Percentiles rank a stretch among this genome's conserved stretches.
Evolutionary conservation across 1,140 invertebrate species (phyloP).

Genomic region (Pogonognathellus flavescens): DNA sequence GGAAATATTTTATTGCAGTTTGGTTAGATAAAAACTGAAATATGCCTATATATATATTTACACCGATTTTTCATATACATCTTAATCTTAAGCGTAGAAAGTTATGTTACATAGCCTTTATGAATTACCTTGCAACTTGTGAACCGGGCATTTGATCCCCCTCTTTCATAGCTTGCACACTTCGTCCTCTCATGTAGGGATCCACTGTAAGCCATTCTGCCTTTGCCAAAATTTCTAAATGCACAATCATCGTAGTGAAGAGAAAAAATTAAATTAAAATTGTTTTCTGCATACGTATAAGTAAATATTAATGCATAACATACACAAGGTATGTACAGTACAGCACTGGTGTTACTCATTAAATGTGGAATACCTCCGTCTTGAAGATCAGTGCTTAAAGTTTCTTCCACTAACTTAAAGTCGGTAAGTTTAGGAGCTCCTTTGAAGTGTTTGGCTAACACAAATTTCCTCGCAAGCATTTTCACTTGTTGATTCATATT

Average conservation of each 20-base stretch:
- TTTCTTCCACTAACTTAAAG: conserved; percentile 64
- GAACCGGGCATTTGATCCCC: conserved; percentile 42
- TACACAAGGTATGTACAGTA: too few species aligned
- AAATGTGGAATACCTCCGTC: conserved; percentile 61
- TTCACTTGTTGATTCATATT: conserved; percentile 6
- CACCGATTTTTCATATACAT: too few species aligned
- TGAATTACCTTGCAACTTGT: conserved; percentile 53
- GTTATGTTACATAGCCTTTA: neutral
- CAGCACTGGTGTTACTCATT: too few species aligned
- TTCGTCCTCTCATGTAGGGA: conserved; percentile 69
- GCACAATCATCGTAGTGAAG: neutral
- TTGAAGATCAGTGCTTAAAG: conserved; percentile 41
- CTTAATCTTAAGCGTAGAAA: too few species aligned
- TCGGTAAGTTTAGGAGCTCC: conserved; percentile 58
- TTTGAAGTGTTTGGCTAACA: conserved; percentile 53
- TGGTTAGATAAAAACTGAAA: too few species aligned
- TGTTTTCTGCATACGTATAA: neutral
- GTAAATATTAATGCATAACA: too few species aligned
- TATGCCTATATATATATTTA: too few species aligned
- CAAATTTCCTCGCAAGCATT: conserved; percentile 59
- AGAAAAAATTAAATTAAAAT: neutral
- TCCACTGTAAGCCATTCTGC: conserved; percentile 80
- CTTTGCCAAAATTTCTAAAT: conserved; percentile 76
- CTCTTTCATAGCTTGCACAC: conserved; percentile 13
- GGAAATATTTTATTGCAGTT: neutral